phyloP scores from a whole-genome alignment of 2,113 vertebrate genomes.

The Calyptomena viridis region DNA sequence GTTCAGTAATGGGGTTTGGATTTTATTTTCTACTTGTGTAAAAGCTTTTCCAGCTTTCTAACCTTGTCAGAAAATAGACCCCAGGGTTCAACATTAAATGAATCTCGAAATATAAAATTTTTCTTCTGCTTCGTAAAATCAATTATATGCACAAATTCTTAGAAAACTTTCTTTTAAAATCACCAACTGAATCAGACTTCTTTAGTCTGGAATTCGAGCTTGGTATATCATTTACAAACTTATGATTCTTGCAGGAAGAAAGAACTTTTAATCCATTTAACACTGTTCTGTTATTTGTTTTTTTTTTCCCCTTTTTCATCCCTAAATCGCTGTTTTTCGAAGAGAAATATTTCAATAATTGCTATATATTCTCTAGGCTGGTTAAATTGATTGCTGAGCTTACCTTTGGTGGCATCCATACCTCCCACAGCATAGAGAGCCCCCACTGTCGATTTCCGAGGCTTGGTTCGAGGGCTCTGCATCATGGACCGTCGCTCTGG shows the following conservation, averaged over 20 bases:
- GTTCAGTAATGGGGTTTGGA: background rate
- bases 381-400: background rate
- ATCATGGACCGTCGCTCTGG: constrained; percentile 92
- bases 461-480: constrained; percentile 95
- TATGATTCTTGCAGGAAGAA: background rate
- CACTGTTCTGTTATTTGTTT: too few relatives aligned
- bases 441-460: constrained; percentile 97
- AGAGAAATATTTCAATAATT: background rate
- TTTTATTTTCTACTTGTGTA: background rate
- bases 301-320: too few relatives aligned
- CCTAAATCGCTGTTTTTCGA: background rate
- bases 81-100: fast-evolving
- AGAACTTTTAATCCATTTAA: background rate
- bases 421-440: constrained; percentile 94
- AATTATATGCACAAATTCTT: background rate
- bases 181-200: background rate
- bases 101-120: background rate
- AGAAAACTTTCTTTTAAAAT: background rate
- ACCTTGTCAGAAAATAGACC: background rate
- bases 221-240: background rate
- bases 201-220: background rate
- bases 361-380: background rate
- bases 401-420: constrained; percentile 95
- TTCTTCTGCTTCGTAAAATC: background rate
- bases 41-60: background rate